Evolutionary conservation across 2,113 vertebrate species (phyloP).

Genomic region (Hucho hucho): DNA sequence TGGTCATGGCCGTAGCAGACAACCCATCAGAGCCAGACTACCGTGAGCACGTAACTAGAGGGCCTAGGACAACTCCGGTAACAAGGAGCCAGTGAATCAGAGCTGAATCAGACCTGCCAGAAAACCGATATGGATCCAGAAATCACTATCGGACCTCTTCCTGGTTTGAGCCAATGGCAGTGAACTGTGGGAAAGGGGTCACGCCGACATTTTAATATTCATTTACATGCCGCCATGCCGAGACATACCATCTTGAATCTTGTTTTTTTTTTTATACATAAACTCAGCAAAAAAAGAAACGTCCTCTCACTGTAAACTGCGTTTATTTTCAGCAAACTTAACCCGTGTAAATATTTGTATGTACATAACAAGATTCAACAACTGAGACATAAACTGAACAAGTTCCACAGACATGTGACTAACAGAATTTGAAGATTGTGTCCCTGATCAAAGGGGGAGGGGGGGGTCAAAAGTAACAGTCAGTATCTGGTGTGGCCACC

Average conservation of each 20-base stretch:
- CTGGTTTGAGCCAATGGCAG: slow-evolving; percentile 13
- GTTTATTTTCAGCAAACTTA: too few relatives aligned
- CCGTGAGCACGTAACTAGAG: slow-evolving; percentile 28
- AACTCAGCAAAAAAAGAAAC: too few relatives aligned
- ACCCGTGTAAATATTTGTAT: too few relatives aligned
- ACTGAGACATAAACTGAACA: too few relatives aligned
- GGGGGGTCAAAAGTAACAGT: too few relatives aligned
- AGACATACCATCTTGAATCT: neutral
- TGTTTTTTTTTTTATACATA: too few relatives aligned
- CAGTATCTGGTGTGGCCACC: too few relatives aligned
- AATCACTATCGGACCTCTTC: slow-evolving; percentile 12
- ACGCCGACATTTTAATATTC: slow-evolving; percentile 36
- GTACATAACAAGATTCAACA: too few relatives aligned
- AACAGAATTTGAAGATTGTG: too few relatives aligned
- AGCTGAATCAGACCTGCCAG: slow-evolving; percentile 10
- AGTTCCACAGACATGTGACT: too few relatives aligned
- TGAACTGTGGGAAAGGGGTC: slow-evolving; percentile 41
- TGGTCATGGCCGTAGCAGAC: slow-evolving; percentile 4
- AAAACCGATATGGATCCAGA: slow-evolving; percentile 40
- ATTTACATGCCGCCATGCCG: slow-evolving; percentile 18
- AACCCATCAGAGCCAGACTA: slow-evolving; percentile 40
- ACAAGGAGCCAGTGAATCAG: slow-evolving; percentile 36
- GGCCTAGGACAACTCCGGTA: slow-evolving; percentile 24
- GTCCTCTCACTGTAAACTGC: too few relatives aligned
- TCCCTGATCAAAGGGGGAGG: too few relatives aligned